A percentile compares a stretch with the other conserved stretches of the same genome.
phyloP scores from a whole-genome alignment of 1,140 invertebrate species.

The Drosophila watanabei region DNA sequence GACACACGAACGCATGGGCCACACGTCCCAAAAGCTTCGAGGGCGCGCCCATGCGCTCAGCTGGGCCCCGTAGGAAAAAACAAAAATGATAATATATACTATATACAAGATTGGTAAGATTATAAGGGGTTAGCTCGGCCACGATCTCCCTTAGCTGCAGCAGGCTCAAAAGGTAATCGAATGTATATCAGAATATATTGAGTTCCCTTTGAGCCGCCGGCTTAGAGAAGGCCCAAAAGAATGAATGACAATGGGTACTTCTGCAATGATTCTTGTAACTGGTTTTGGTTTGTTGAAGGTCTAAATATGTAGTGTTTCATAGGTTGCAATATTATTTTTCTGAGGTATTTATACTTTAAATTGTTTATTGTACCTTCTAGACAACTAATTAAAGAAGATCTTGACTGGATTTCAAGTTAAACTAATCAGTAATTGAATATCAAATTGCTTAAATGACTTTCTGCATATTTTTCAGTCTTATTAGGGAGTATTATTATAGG shows the following conservation, averaged over 20 bases:
- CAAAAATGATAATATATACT: constrained; percentile 53
- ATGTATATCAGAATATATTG: not conserved
- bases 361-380: not conserved
- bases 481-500: not conserved
- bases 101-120: constrained; percentile 55
- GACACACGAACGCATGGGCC: constrained; percentile 91
- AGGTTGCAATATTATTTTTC: not conserved
- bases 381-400: not conserved
- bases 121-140: constrained; percentile 53
- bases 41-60: constrained; percentile 87
- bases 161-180: constrained; percentile 4
- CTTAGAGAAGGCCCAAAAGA: constrained; percentile 5
- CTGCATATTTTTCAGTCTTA: not conserved
- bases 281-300: not conserved
- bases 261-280: constrained; percentile 12
- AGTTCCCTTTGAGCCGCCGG: constrained; percentile 18
- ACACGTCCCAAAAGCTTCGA: constrained; percentile 88
- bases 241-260: constrained; percentile 21
- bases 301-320: not conserved
- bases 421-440: not conserved
- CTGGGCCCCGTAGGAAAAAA: constrained; percentile 76
- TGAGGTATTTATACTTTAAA: not conserved
- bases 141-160: not conserved
- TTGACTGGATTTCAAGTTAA: not conserved
- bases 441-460: not conserved